Evolutionary conservation across 2,113 vertebrate genomes (phyloP), one percentile per base, ranked within the genome.

Genomic region (Rostratula benghalensis): DNA sequence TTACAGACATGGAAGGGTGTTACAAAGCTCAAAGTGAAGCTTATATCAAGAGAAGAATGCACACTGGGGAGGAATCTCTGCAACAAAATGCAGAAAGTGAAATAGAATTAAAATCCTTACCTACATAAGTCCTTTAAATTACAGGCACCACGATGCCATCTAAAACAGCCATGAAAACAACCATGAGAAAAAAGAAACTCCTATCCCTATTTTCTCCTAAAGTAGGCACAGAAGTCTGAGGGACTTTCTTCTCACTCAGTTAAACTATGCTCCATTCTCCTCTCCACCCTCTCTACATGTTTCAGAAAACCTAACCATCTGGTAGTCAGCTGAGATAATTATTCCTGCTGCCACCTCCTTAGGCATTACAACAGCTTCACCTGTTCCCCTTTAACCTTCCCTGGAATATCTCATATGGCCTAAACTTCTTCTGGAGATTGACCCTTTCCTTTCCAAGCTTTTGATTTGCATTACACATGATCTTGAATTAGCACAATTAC

Each of bases 91-190:
- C 21, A 84, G 21, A 65, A 13, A 3, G 0, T 10, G 8, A 71
- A 93, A 82, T 56, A 75, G 91, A 96, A 83, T 53, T 41, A 39
- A 87, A 94, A 84, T 24, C 14, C 39, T 81, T 84, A 89, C 33
- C 30, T 64, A 33, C 7, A 10, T 2, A 45, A 13, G 9, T 64
- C 39, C 39, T 79, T 78, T 56, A 46, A 83, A 69, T 65, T 33
- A 64, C 35, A 84, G 14, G 14, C 30, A 69, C 25, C 31, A 45
- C 21, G 24, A 19, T 2, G 2, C 6, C 56, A 70, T 2, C 45
- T 70, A 77, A 57, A 80, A 57, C 1, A 69, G 3, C 35, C 28
- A n/a, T 4, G 1, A 78, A 79, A 86, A 22, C 8, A 68, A 53
- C 1, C 6, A 35, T 2, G 10, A 56, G 14, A 33, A 75, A n/a